phyloP scores from a whole-genome alignment of 2,888 invertebrate species.

The Pyrochroa serraticornis region DNA sequence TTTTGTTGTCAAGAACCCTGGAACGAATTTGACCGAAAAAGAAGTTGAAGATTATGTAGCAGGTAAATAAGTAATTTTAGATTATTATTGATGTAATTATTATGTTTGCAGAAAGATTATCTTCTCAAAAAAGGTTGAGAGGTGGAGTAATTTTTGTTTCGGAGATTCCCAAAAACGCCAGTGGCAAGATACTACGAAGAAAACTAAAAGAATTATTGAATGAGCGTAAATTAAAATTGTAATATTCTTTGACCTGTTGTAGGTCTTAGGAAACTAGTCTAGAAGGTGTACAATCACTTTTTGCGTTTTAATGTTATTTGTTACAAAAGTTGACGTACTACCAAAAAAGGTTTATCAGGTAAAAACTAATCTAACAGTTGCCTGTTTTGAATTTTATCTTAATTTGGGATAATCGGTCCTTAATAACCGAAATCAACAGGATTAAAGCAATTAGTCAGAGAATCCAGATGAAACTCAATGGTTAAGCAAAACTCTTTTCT shows the following conservation, averaged over 20 bases:
- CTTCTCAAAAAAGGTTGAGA: constrained; percentile 73
- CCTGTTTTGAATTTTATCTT: too few species aligned
- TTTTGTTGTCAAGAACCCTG: constrained; percentile 71
- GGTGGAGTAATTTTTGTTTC: constrained; percentile 64
- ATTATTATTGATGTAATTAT: background rate
- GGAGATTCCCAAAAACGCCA: constrained; percentile 59
- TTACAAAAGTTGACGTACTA: too few species aligned
- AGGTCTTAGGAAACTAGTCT: too few species aligned
- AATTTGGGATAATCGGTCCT: too few species aligned
- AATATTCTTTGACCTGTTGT: background rate
- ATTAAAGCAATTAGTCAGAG: too few species aligned
- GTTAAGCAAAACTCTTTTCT: too few species aligned
- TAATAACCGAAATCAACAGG: too few species aligned
- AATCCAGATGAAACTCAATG: too few species aligned
- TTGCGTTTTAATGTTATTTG: too few species aligned
- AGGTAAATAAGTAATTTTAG: constrained; percentile 33
- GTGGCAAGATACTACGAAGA: constrained; percentile 60
- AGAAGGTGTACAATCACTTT: too few species aligned
- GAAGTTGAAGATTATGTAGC: constrained; percentile 58
- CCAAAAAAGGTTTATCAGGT: too few species aligned
- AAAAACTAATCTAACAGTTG: too few species aligned
- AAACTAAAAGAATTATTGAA: constrained; percentile 40
- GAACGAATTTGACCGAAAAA: constrained; percentile 58
- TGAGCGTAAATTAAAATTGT: constrained; percentile 22
- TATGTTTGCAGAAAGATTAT: constrained; percentile 59